These are phyloP conservation scores for Pachyrhynchus sulphureomaculatus DNA, from an alignment of 1,140 invertebrate genomes.

Conservation along the genomic window DNA sequence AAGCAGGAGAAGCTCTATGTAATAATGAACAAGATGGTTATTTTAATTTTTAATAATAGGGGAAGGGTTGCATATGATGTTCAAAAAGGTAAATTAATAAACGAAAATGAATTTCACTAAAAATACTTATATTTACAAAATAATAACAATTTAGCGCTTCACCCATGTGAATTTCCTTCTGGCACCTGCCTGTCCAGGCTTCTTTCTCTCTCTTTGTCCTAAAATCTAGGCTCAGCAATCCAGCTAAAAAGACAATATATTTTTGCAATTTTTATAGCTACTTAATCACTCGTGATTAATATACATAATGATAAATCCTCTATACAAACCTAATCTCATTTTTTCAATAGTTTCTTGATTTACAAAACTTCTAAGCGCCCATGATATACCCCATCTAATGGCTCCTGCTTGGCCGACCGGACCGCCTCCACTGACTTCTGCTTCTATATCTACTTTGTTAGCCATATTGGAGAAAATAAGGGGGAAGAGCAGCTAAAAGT, in stretches of 20 bases:
- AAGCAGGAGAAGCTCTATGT: too few relatives aligned
- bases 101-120: too few relatives aligned
- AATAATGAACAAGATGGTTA: too few relatives aligned
- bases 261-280: neutral
- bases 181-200: slow-evolving; percentile 88
- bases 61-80: too few relatives aligned
- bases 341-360: slow-evolving; percentile 72
- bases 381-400: slow-evolving; percentile 81
- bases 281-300: neutral
- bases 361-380: slow-evolving; percentile 79
- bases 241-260: slow-evolving; percentile 64
- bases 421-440: slow-evolving; percentile 68
- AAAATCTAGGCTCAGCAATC: slow-evolving; percentile 81
- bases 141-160: slow-evolving; percentile 66
- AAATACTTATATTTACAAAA: too few relatives aligned
- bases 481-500: slow-evolving; percentile 78
- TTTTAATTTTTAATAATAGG: too few relatives aligned
- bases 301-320: neutral
- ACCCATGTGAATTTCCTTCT: slow-evolving; percentile 94
- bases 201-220: slow-evolving; percentile 86
- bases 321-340: slow-evolving; percentile 77
- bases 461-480: slow-evolving; percentile 76
- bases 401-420: slow-evolving; percentile 77
- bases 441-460: slow-evolving; percentile 82
- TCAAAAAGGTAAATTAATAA: too few relatives aligned